These are phyloP conservation scores for Archivesica marissinica DNA, from an alignment of 1,140 invertebrate genomes.

Conservation along the genomic window DNA sequence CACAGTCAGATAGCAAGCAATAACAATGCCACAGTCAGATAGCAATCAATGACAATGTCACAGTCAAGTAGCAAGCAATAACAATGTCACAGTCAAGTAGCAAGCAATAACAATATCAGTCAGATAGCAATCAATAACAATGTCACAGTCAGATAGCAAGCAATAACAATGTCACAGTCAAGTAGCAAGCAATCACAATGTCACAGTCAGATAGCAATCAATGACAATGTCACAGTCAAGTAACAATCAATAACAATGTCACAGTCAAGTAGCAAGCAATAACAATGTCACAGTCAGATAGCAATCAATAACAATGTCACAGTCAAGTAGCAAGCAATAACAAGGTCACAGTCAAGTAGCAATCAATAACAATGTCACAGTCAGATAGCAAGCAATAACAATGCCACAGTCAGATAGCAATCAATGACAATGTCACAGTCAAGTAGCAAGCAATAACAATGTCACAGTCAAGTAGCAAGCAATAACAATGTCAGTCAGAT, in stretches of 20 bases:
- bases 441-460: neutral
- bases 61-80: neutral
- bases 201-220: neutral
- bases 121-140: neutral
- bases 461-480: neutral
- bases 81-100: neutral
- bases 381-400: neutral
- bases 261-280: neutral
- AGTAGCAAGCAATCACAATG: neutral
- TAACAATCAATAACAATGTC: neutral
- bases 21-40: neutral
- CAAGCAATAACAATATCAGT: neutral
- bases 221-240: neutral
- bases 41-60: neutral
- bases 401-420: neutral
- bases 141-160: neutral
- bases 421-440: neutral
- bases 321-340: neutral
- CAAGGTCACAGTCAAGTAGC: neutral
- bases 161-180: neutral
- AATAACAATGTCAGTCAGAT: neutral
- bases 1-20: neutral
- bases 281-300: neutral
- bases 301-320: neutral
- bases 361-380: neutral